Base-by-base conservation (phyloP, 1,140 invertebrate genomes). In the Meloidogyne chitwoodi region DNA sequence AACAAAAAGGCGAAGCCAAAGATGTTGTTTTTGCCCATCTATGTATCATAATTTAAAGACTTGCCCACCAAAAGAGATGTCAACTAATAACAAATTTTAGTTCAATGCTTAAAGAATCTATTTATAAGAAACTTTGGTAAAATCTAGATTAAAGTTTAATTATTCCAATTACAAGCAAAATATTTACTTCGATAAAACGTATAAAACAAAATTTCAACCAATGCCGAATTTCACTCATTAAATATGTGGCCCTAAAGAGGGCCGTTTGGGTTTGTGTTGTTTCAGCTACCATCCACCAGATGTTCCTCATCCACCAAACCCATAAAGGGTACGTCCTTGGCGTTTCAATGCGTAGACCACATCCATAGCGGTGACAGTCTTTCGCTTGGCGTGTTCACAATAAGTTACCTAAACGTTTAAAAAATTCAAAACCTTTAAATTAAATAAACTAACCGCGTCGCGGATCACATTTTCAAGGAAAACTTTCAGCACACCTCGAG, bases 311-410 rank as follows among this genome's bases (percentile, higher is more conserved):
- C 89, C 90, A 48, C 90, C 91, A 80, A 91, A 91, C 79, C 90
- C 90, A 84, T 91, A 91, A 22, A 91, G 84, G 44, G 90, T 91
- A 67, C 92, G 89, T 41, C 93, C 93, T 89, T 93, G 93, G 67
- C 92, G 88, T 88, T 93, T 94, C 79, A 93, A 88, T 31, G 92
- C 92, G 83, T 93, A 93, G 26, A 94, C 93, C 19, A 93, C 92
- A 85, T 94, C 92, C 92, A 93, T 93, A 69, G 92, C 92, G 12
- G 93, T 93, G 48, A 91, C 90, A 24, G 93, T 93, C 88, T 93
- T 93, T 78, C 92, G 89, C 88, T 93, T 93, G 79, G 92, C 92
- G 87, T 93, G 92, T 87, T 92, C 92, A 14, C 92, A 92, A 88
- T 93, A 93, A n/a, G 92, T 93, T 70, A 93, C 92, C 3, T 56